phyloP scores from a whole-genome alignment of 1,140 invertebrate genomes.

The Drosophila paulistorum region DNA sequence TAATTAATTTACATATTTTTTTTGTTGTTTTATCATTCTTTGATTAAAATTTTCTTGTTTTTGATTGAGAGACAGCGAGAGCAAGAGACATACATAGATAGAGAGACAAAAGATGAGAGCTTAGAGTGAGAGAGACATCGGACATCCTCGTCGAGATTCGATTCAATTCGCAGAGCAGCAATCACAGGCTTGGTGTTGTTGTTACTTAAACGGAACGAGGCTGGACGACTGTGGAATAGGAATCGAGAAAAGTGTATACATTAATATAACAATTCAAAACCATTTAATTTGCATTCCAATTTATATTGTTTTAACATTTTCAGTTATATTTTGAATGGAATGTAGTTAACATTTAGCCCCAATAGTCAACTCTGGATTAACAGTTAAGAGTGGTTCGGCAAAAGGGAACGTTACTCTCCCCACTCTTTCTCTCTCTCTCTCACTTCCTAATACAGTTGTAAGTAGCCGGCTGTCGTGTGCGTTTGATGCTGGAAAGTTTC shows the following conservation, averaged over 20 bases:
- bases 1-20: conserved; percentile 1
- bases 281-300: no score
- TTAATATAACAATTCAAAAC: background rate
- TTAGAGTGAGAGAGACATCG: conserved; percentile 22
- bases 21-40: background rate
- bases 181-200: conserved; percentile 86
- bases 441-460: no score
- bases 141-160: conserved; percentile 58
- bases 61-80: background rate
- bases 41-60: background rate
- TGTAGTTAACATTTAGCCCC: no score
- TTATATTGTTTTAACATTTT: no score
- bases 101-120: background rate
- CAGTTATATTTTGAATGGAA: no score
- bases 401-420: no score
- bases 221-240: conserved; percentile 85
- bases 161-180: conserved; percentile 83
- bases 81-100: background rate
- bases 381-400: no score
- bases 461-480: no score
- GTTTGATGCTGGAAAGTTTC: no score
- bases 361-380: no score
- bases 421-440: no score
- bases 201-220: conserved; percentile 85
- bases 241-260: conserved; percentile 4